phyloP scores from a whole-genome alignment of 1,140 invertebrate species.

The Meloidogyne hapla region DNA sequence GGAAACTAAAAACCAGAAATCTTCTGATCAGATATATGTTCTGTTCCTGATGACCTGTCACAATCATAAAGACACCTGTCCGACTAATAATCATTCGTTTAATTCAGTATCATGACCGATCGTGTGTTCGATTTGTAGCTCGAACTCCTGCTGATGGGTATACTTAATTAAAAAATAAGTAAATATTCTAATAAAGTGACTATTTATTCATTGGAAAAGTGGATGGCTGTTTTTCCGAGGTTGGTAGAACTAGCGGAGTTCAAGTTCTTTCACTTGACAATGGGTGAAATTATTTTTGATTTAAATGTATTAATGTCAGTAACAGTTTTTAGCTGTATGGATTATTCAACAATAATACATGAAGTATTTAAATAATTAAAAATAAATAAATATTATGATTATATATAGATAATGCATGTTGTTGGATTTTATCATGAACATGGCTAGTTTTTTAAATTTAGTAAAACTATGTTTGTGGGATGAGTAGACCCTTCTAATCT shows the following conservation, averaged over 20 bases:
- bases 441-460: conserved; percentile 25
- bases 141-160: conserved; percentile 46
- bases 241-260: conserved; percentile 61
- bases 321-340: conserved; percentile 53
- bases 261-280: conserved; percentile 63
- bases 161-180: background rate
- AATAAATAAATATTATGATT: background rate
- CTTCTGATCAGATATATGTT: too few relatives aligned
- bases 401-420: conserved; percentile 56
- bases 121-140: conserved; percentile 62
- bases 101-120: conserved; percentile 61
- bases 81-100: background rate
- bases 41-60: too few relatives aligned
- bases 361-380: conserved; percentile 30
- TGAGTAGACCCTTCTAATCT: too few relatives aligned
- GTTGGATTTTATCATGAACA: conserved; percentile 63
- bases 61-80: too few relatives aligned
- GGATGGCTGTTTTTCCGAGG: conserved; percentile 64
- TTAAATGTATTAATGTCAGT: conserved; percentile 9
- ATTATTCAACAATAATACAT: conserved; percentile 63
- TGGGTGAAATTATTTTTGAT: conserved; percentile 32
- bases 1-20: too few relatives aligned
- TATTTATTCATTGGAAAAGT: conserved; percentile 64
- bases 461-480: background rate
- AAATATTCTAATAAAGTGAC: too few relatives aligned